Evolutionary conservation across 30 jellyfish, hydroid and myxozoan species (phyloP), one percentile per base, ranked within the genome.

Genomic region (Rhopilema esculentum): DNA sequence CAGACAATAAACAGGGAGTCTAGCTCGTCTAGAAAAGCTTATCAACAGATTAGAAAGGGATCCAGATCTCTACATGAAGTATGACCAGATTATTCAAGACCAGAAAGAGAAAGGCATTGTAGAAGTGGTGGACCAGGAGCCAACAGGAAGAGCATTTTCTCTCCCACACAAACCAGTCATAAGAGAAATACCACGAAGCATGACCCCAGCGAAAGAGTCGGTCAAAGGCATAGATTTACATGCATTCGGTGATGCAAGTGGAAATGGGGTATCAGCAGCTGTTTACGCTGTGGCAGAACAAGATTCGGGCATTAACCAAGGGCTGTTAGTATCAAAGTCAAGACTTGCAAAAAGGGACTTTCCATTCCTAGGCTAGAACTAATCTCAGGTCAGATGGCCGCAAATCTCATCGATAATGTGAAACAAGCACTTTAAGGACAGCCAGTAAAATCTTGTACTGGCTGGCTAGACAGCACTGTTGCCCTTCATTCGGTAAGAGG

Each of bases 141-240:
- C 88, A 69, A 61, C 24, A n/a, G 85, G 91, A 79, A 8, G 33
- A 28, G 91, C 22, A 20, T 77, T 77, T 63, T 79, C 77, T 32
- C 82, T 88, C 72, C 96, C 91, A 48, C 96, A 88, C 75, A 88
- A 79, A 69, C 91, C 91, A 24, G 95, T 86, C 22, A 51, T 65
- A 1, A 68, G 88, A 25, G 76, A 88, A 63, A 0, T 87, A 31
- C 87, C 96, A 33, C 82, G 77, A 40, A 88, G 40, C 66, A 79
- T 72, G 16, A 25, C 91, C n/a, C 69, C 49, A 51, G 31, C 90
- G 18, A 26, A 90, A 28, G 16, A n/a, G n/a, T n/a, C n/a, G n/a
- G n/a, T n/a, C n/a, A n/a, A n/a, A n/a, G n/a, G n/a, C n/a, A n/a
- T n/a, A n/a, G n/a, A n/a, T n/a, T n/a, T n/a, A n/a, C n/a, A n/a